phyloP scores from a whole-genome alignment of 2,888 invertebrate genomes.

The Orchesellides sinensis region DNA sequence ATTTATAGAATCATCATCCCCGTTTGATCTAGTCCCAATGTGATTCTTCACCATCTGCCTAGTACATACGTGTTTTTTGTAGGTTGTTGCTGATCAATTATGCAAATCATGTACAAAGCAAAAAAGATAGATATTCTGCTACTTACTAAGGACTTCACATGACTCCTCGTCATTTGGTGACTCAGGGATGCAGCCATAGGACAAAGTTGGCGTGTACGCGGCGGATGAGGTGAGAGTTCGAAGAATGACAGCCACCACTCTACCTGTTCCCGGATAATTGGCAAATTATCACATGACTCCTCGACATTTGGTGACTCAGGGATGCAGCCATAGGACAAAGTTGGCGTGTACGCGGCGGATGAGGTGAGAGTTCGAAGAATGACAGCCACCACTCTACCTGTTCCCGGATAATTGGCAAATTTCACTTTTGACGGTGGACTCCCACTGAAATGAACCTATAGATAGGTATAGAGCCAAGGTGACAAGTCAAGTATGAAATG shows the following conservation, averaged over 20 bases:
- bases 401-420: conserved; percentile 74
- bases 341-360: conserved; percentile 82
- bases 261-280: conserved; percentile 74
- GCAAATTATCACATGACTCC: conserved; percentile 72
- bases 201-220: conserved; percentile 83
- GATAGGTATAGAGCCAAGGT: too few relatives aligned
- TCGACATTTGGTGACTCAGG: conserved; percentile 78
- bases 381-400: conserved; percentile 73
- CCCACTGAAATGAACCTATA: conserved; percentile 71
- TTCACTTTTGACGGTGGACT: conserved; percentile 71
- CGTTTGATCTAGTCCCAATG: too few relatives aligned
- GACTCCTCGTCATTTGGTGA: conserved; percentile 77
- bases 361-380: conserved; percentile 71
- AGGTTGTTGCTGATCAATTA: background rate
- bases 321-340: conserved; percentile 83
- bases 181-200: conserved; percentile 83
- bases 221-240: conserved; percentile 74
- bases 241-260: conserved; percentile 72
- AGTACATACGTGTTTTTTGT: background rate
- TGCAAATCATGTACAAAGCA: too few relatives aligned
- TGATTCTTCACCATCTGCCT: conserved; percentile 19
- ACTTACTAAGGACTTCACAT: conserved; percentile 79
- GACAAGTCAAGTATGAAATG: conserved; percentile 55
- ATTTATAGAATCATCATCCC: too few relatives aligned
- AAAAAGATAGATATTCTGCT: too few relatives aligned